Base-by-base conservation (phyloP, 2,113 vertebrate genomes). In the Donacobius atricapilla region DNA sequence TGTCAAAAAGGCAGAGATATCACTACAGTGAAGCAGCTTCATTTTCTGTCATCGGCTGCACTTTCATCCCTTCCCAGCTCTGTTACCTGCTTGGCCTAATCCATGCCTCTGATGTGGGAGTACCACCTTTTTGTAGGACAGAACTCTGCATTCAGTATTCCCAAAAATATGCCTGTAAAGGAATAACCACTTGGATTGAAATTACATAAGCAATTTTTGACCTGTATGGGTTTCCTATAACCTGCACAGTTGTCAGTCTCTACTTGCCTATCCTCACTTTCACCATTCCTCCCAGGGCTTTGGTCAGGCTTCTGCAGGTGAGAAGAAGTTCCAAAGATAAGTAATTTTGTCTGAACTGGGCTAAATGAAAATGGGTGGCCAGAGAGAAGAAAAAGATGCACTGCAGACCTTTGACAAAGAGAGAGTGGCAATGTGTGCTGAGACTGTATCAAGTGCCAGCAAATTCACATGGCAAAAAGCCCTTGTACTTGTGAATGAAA, bases 281-380 rank as follows among this genome's bases (percentile, higher is more conserved):
- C 31, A 35, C 19, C 0, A 0, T 21, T 88, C 25, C 20, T 80
- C 57, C 44, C 0, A 1, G 70, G 51, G 42, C 33, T 79, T 80
- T 92, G 56, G 17, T 53, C 33, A 56, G 28, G 10, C 40, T 79
- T 83, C 83, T 90, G 53, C 27, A 72, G 11, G 18, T 53, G 56
- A 58, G 30, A 48, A 81, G 53, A 27, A 28, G 6, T 28, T 72
- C 6, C 31, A 68, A 51, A 77, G n/a, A 10, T 37, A 57, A 80
- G 28, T 40, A 0, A 47, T 58, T 90, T 88, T 54, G 19, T 50
- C 21, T 88, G 48, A 76, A 56, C 60, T 33, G 51, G 30, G 33
- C 13, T 69, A 22, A 61, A 53, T 53, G 12, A 42, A 90, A 82
- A 64, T 11, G n/a, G 1, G 13, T 63, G 35, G 17, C 35, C 56